phyloP scores from a whole-genome alignment of 2,113 vertebrate species.

The Thalassarche chlororhynchos region DNA sequence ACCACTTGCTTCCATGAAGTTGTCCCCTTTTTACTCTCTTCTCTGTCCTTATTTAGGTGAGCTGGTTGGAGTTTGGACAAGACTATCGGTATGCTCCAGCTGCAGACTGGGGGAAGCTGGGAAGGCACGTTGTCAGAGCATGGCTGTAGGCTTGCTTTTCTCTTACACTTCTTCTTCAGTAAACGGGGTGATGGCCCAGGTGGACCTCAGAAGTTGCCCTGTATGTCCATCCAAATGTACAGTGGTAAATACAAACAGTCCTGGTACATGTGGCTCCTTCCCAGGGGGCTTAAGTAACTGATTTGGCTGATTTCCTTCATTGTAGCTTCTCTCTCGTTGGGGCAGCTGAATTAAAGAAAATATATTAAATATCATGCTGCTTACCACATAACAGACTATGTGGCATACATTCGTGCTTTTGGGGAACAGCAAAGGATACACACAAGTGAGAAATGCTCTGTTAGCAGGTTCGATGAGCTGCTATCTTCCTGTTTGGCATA shows the following conservation, averaged over 20 bases:
- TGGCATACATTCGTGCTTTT: neutral
- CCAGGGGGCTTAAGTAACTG: neutral
- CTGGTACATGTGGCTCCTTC: neutral
- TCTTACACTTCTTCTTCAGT: neutral
- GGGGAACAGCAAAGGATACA: neutral
- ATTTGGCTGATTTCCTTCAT: neutral
- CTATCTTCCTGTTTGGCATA: neutral
- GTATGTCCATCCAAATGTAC: neutral
- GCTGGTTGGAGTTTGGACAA: neutral
- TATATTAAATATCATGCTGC: neutral
- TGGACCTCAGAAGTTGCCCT: neutral
- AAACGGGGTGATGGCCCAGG: neutral
- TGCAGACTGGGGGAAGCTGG: neutral
- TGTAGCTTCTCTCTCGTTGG: neutral
- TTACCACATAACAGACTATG: fast-evolving
- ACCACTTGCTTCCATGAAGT: neutral
- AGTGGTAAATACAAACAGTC: neutral
- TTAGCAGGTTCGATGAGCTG: neutral
- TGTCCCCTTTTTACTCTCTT: neutral
- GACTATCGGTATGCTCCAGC: neutral
- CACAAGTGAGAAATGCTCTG: neutral
- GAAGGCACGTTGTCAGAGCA: neutral
- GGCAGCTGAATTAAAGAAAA: neutral
- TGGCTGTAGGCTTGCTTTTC: neutral
- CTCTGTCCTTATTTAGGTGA: neutral